Evolutionary conservation across 1,140 invertebrate genomes (phyloP), one percentile per base, ranked within the genome.

Genomic region (Pogonus chalceus): DNA sequence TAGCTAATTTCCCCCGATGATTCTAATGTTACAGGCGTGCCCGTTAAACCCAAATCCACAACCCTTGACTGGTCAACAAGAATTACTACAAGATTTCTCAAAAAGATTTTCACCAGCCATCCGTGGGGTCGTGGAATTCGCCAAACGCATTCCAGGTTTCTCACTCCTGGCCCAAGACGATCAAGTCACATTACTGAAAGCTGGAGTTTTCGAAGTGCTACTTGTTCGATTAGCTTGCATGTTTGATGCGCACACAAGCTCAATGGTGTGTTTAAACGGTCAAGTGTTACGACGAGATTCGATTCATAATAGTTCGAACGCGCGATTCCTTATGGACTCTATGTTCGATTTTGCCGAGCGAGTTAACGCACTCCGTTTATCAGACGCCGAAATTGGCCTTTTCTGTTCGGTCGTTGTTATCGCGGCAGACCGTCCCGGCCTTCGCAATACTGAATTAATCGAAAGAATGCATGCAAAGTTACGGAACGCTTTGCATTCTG

Each of bases 321-420:
- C 92, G 10, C 79, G 91, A 60, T 96, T 96, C 68, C 81, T 98
- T 23, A 88, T 96, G 72, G 91, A 96, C 65, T 95, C 90, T 56
- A 97, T 96, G 76, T 96, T 98, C 69, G 95, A 97, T 65, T 96
- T 98, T 72, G 91, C 93, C 35, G 92, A 96, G 65, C 80, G 91
- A 58, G 86, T 98, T 69, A 96, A 96, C 68, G 81, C 83, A 4
- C 80, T 97, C 66, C 81, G 87, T 65, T 75, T 98, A 50, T 87
- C 87, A 10, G 95, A 98, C 67, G 86, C 88, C 23, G 92, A 98
- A 69, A 82, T 98, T 52, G 93, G 91, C 23, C 76, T 98, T 0
- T 95, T 97, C 74, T 95, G 90, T 74, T 90, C 93, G 53, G 87
- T 96, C 46, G 92, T 97, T 0, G 82, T 98, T 54, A 93, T 98